Conservation (phyloP, 2,797 vertebrate genomes). For the Helicolenus hilgendorfi region DNA sequence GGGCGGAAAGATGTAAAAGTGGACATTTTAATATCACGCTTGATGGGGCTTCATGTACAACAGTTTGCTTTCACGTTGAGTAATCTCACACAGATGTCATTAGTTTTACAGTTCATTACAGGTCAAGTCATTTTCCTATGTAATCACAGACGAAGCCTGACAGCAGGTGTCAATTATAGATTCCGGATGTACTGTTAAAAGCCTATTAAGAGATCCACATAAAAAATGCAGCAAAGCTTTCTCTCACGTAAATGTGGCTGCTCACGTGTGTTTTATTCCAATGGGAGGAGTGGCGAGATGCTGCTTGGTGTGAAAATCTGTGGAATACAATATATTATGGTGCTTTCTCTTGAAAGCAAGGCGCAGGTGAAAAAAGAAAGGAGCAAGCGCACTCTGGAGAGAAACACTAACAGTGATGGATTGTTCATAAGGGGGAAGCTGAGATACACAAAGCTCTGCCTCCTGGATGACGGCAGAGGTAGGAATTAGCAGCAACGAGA, state of each 20-base stretch:
- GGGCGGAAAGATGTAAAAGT: conserved; percentile 79
- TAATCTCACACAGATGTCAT: conserved; percentile 78
- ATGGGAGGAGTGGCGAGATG: conserved; percentile 17
- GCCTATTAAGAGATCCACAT: conserved; percentile 61
- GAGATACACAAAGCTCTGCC: conserved; percentile 78
- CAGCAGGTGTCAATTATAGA: conserved; percentile 81
- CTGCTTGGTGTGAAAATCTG: conserved; percentile 37
- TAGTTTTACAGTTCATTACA: conserved; percentile 84
- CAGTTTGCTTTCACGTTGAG: conserved; percentile 86
- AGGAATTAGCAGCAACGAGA: conserved; percentile 79
- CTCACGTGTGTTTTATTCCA: conserved; percentile 40
- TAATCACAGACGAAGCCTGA: conserved; percentile 68
- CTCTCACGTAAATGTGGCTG: conserved; percentile 4
- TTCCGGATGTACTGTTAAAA: conserved; percentile 61
- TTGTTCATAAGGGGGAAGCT: conserved; percentile 80
- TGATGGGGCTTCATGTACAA: conserved; percentile 80
- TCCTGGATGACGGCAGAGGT: conserved; percentile 70
- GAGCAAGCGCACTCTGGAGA: conserved; percentile 65
- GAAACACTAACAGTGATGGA: conserved; percentile 86
- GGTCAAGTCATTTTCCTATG: conserved; percentile 78
- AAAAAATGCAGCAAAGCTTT: conserved; percentile 45
- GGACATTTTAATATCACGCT: conserved; percentile 89
- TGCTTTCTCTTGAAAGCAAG: conserved; percentile 60
- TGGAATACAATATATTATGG: conserved; percentile 55
- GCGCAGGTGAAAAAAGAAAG: conserved; percentile 55